Evolutionary conservation across 1,140 invertebrate genomes (phyloP).

Genomic region (Thrips palmi): DNA sequence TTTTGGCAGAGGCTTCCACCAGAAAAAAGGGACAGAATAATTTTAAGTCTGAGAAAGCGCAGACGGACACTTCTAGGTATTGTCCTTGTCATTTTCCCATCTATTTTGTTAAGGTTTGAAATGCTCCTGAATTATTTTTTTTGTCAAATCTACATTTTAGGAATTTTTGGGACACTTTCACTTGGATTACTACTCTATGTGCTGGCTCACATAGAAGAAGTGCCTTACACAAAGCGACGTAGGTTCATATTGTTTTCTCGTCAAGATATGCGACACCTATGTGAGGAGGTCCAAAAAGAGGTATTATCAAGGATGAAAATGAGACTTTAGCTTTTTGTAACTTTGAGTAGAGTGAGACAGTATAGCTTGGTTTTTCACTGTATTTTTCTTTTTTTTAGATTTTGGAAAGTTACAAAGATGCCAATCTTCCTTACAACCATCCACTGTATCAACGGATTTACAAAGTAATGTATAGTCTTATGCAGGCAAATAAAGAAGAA

Average conservation of each 20-base stretch:
- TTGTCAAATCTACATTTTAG: slow-evolving; percentile 17
- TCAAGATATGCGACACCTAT: slow-evolving; percentile 27
- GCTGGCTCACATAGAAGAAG: slow-evolving; percentile 27
- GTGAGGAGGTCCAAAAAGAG: too few relatives aligned
- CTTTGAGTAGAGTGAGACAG: too few relatives aligned
- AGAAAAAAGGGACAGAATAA: slow-evolving; percentile 19
- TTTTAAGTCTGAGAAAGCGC: slow-evolving; percentile 16
- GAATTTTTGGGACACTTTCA: slow-evolving; percentile 13
- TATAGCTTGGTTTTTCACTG: too few relatives aligned
- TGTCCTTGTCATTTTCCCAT: too few relatives aligned
- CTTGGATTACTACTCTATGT: slow-evolving; percentile 24
- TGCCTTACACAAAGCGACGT: slow-evolving; percentile 30
- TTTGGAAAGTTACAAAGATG: slow-evolving; percentile 17
- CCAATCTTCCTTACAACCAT: slow-evolving; percentile 21
- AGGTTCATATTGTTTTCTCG: slow-evolving; percentile 31
- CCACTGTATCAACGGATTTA: slow-evolving; percentile 20
- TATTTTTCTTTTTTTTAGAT: slow-evolving; percentile 18
- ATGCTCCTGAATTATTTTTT: slow-evolving; percentile 11
- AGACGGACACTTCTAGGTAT: slow-evolving; percentile 17
- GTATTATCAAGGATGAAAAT: too few relatives aligned
- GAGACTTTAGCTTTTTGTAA: too few relatives aligned
- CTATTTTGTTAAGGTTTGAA: neutral
- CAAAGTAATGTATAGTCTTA: slow-evolving; percentile 22
- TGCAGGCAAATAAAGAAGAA: slow-evolving; percentile 28
- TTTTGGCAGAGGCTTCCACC: slow-evolving; percentile 28